Evolutionary conservation across 2,888 invertebrate genomes (phyloP), one percentile per base, ranked within the genome.

Genomic region (Zaprionus bogoriensis): DNA sequence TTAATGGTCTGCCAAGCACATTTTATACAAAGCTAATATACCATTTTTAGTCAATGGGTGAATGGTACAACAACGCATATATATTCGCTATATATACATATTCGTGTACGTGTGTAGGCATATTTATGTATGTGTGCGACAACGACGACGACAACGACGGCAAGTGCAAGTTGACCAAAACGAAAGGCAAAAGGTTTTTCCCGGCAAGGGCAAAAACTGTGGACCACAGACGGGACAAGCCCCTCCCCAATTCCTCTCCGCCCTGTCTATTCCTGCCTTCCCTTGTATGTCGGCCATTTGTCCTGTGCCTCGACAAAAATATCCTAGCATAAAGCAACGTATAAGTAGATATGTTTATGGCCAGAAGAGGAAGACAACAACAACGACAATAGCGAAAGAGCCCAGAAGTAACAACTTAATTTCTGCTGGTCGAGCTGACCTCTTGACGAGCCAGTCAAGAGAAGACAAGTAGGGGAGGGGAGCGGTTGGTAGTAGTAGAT

Each of bases 81-180:
- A 42, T 30, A 30, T 36, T 10, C 32, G 36, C 50, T 42, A 28
- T 23, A 30, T 22, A 45, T 39, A 27, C 25, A 25, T 46, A 14
- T 22, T 17, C 25, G n/a, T 44, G 28, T 44, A 22, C 46, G 38
- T 51, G 55, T 52, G 55, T 66, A 53, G 46, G n/a, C n/a, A n/a
- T n/a, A n/a, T n/a, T n/a, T n/a, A 53, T 65, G 38, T 28, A 44
- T 51, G 52, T 32, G 50, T 45, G 52, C 52, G 48, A 50, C 38
- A n/a, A n/a, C n/a, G n/a, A n/a, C 50, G 54, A 30, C 51, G 52
- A 20, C 36, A 51, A 63, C 60, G 54, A 71, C 61, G 64, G 61
- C 84, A 84, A 84, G 82, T 84, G 84, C 87, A 84, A 81, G 87
- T 84, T 86, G 84, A 80, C 84, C 87, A 74, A 80, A 84, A 86